Evolutionary conservation across 2,797 vertebrate species (phyloP).

Genomic region (Oophaga sylvatica): DNA sequence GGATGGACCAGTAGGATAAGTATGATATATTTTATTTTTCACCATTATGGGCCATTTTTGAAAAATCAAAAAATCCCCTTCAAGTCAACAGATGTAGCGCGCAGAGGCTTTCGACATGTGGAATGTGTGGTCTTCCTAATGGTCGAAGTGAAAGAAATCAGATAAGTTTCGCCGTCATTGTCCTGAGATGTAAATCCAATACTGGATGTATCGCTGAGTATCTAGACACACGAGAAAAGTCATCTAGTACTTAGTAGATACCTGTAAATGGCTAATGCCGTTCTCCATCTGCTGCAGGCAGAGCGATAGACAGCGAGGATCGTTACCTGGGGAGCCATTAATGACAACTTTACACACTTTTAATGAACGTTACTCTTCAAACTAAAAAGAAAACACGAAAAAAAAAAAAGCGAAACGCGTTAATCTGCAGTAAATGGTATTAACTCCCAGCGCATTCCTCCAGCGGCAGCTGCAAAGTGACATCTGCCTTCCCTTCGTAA

Average conservation of each 20-base stretch:
- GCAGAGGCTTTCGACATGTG: no score
- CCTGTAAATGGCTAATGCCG: background rate
- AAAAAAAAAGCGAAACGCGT: background rate
- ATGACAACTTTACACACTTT: slow-evolving; percentile 10
- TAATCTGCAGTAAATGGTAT: slow-evolving; percentile 27
- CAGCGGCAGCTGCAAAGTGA: slow-evolving; percentile 5
- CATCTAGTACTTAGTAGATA: background rate
- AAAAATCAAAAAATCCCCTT: no score
- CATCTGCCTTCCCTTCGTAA: slow-evolving; percentile 2
- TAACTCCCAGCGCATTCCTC: background rate
- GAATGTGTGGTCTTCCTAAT: background rate
- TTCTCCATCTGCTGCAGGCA: slow-evolving; percentile 13
- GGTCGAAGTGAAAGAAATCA: background rate
- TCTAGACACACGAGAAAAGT: background rate
- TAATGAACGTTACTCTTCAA: background rate
- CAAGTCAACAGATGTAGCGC: no score
- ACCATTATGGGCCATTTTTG: no score
- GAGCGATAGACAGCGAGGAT: background rate
- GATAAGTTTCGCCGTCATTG: background rate
- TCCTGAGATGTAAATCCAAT: background rate
- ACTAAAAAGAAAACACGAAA: slow-evolving; percentile 1
- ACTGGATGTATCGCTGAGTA: background rate
- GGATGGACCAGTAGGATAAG: no score
- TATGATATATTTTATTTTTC: no score
- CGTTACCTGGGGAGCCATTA: slow-evolving; percentile 19